Base-by-base conservation (phyloP, 2,113 vertebrate species). In the Tragelaphus scriptus region DNA sequence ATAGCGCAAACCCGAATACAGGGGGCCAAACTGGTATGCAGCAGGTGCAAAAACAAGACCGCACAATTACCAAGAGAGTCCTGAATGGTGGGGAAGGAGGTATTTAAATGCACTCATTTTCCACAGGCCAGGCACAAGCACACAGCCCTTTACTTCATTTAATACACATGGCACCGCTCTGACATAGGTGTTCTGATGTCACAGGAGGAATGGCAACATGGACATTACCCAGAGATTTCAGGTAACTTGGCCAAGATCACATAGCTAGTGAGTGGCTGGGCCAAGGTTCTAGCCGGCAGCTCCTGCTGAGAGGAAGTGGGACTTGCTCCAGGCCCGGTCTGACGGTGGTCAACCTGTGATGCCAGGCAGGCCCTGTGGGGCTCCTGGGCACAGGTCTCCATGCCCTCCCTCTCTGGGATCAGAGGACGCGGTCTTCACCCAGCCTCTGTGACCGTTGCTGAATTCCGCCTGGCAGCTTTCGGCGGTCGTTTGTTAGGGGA, bases 401-500 rank as follows among this genome's bases (percentile, higher is more conserved):
- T 3, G 71, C 23, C 36, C 40, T 16, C 71, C 71, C 21, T 44
- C 12, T 26, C 23, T 77, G 21, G 36, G 71, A 14, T 77, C 23
- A 44, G 21, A 14, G 40, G 21, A 44, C 13, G 25, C 1, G 0
- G 36, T 26, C 23, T 44, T 77, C 71, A 77, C 40, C 40, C 36
- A 77, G 71, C 36, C 36, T 77, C 12, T 3, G 1, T 44, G 71
- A 77, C 12, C 1, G 0, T 77, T 6, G 0, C 71, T 3, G 36
- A 44, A 36, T 44, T 44, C 36, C 12, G 44, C 21, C 6, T 3
- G 36, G 36, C 36, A 77, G 23, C 13, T 77, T 44, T 26, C 3
- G 1, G 71, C 3, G 1, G 23, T 26, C 12, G 2, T 44, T 77
- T 3, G 1, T 77, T 44, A 44, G 21, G 3, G 71, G 23, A 77